A percentile compares a stretch with the other conserved stretches of the same genome.
These are phyloP conservation scores for Heliconius hewitsoni DNA, from an alignment of 1,140 invertebrate genomes.

Conservation along the genomic window DNA sequence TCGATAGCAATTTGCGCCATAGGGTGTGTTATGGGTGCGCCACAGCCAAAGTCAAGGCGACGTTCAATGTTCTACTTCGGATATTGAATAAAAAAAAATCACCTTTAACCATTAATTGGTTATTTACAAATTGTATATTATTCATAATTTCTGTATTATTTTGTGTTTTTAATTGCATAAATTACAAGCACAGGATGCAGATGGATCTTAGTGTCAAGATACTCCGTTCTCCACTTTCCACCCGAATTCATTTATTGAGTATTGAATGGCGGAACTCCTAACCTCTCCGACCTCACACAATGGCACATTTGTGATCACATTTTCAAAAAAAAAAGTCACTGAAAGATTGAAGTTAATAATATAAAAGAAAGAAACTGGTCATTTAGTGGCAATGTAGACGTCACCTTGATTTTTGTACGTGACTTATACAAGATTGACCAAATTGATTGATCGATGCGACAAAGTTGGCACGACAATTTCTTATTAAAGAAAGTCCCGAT, in stretches of 20 bases:
- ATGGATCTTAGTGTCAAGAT: too few relatives aligned
- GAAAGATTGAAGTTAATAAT: neutral
- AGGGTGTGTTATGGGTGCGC: constrained; percentile 24
- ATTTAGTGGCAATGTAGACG: neutral
- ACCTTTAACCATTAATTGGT: too few relatives aligned
- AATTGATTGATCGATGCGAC: constrained; percentile 10
- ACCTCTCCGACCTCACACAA: too few relatives aligned
- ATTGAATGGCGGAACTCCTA: neutral
- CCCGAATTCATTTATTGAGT: neutral
- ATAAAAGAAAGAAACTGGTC: neutral
- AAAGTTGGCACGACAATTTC: neutral
- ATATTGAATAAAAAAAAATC: neutral
- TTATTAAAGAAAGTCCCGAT: neutral
- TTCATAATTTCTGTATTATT: too few relatives aligned
- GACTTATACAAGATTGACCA: neutral
- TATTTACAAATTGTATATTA: too few relatives aligned
- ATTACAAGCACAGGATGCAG: too few relatives aligned
- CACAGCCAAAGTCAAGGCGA: constrained; percentile 17
- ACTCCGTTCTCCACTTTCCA: too few relatives aligned
- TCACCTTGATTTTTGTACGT: neutral
- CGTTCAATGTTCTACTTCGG: neutral
- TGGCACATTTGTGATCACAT: too few relatives aligned
- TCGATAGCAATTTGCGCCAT: constrained; percentile 21
- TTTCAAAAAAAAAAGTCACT: neutral
- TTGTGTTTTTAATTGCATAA: too few relatives aligned